Evolutionary conservation across 2,113 vertebrate genomes (phyloP).

Genomic region (Semnornis frantzii): DNA sequence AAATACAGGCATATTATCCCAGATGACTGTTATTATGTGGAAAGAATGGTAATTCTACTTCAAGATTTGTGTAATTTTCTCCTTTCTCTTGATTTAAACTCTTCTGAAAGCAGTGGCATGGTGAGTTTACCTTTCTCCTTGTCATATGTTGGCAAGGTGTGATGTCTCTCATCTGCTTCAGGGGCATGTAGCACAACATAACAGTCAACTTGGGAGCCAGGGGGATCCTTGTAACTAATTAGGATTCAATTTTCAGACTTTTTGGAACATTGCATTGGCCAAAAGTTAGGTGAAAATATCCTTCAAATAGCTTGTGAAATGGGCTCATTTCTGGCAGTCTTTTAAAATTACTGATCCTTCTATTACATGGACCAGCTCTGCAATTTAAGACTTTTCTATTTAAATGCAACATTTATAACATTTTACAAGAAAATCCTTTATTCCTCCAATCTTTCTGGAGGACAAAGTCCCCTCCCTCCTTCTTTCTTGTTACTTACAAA

Average conservation of each 20-base stretch:
- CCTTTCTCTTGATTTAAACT: slow-evolving; percentile 68
- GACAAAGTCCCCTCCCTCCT: background rate
- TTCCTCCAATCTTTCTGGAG: background rate
- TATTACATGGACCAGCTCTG: slow-evolving; percentile 2
- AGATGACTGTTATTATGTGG: slow-evolving; percentile 61
- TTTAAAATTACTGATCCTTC: slow-evolving; percentile 58
- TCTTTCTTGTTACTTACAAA: background rate
- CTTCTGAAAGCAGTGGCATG: slow-evolving; percentile 64
- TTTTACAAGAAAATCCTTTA: slow-evolving; percentile 23
- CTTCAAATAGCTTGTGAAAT: slow-evolving; percentile 64
- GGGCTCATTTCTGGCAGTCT: slow-evolving; percentile 60
- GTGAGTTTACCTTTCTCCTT: slow-evolving; percentile 68
- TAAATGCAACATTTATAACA: slow-evolving; percentile 59
- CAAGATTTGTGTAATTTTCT: slow-evolving; percentile 72
- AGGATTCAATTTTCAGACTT: slow-evolving; percentile 66
- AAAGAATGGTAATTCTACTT: slow-evolving; percentile 66
- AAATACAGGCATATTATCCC: slow-evolving; percentile 57
- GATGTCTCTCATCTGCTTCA: slow-evolving; percentile 43
- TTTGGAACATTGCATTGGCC: slow-evolving; percentile 58
- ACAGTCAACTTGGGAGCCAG: slow-evolving; percentile 47
- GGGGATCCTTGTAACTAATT: slow-evolving; percentile 56
- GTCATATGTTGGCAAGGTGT: slow-evolving; percentile 64
- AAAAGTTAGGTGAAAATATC: slow-evolving; percentile 63
- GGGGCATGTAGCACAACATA: slow-evolving; percentile 42
- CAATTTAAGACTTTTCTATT: slow-evolving; percentile 58